These are phyloP conservation scores for Hippocampus zosterae DNA, from an alignment of 2,113 vertebrate species.

Conservation along the genomic window DNA sequence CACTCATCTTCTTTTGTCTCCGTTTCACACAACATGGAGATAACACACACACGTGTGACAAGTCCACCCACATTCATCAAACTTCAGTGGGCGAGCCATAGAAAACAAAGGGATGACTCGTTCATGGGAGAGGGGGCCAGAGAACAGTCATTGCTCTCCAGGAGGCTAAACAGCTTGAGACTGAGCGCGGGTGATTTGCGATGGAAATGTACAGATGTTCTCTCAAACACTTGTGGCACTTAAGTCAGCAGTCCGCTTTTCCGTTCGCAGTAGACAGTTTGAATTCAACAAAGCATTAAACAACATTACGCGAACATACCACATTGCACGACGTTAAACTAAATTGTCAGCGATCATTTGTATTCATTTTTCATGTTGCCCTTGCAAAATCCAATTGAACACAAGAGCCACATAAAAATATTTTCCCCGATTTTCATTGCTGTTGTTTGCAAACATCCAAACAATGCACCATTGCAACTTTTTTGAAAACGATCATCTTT, in stretches of 20 bases:
- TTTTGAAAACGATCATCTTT: background rate
- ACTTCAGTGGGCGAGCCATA: conserved; percentile 56
- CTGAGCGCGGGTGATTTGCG: conserved; percentile 6
- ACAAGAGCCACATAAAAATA: background rate
- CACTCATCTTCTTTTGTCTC: conserved; percentile 71
- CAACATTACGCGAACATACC: too few species aligned
- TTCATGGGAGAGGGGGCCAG: conserved; percentile 51
- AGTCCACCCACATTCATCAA: conserved; percentile 73
- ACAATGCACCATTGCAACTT: background rate
- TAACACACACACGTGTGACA: conserved; percentile 71
- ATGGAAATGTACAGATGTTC: conserved; percentile 19
- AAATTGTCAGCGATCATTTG: background rate
- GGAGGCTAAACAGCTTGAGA: conserved; percentile 36
- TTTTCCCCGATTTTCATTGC: too few species aligned
- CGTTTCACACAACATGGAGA: conserved; percentile 72
- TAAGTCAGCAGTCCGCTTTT: background rate
- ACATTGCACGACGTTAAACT: background rate
- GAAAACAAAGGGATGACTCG: conserved; percentile 61
- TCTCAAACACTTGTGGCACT: conserved; percentile 24
- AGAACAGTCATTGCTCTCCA: conserved; percentile 50
- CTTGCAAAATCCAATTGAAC: background rate
- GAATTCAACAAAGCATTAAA: background rate
- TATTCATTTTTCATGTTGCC: background rate
- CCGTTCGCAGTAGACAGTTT: background rate
- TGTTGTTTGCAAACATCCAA: background rate